These are phyloP conservation scores for Chloroclystis v-ata DNA, from an alignment of 2,888 invertebrate species.

Conservation along the genomic window DNA sequence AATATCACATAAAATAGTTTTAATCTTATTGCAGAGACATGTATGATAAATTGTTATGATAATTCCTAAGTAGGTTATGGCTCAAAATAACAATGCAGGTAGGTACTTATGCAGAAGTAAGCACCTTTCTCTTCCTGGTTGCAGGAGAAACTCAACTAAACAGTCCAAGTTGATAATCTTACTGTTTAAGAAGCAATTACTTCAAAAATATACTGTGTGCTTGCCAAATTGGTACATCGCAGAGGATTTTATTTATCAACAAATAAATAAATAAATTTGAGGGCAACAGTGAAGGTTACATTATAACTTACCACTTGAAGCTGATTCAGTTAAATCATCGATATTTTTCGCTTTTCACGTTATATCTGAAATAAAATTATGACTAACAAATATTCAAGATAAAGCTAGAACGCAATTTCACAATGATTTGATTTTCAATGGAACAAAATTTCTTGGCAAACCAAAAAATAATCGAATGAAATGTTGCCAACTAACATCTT, in stretches of 20 bases:
- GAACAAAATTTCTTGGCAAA: conserved; percentile 13
- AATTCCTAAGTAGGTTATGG: conserved; percentile 51
- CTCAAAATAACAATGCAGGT: conserved; percentile 34
- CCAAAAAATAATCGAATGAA: conserved; percentile 19
- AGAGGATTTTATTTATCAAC: conserved; percentile 14
- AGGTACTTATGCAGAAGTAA: conserved; percentile 28
- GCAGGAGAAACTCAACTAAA: conserved; percentile 9
- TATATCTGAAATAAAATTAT: conserved; percentile 13
- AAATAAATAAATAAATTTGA: conserved; percentile 42
- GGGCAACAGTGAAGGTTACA: conserved; percentile 56
- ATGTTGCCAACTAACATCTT: conserved; percentile 24
- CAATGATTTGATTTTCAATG: conserved; percentile 31
- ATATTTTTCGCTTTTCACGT: conserved; percentile 27
- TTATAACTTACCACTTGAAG: conserved; percentile 42
- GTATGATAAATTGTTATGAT: conserved; percentile 4
- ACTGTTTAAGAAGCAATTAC: no score
- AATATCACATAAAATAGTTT: no score
- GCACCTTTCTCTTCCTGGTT: conserved; percentile 54
- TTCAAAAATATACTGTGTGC: not conserved
- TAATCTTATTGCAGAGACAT: no score
- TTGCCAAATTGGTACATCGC: not conserved
- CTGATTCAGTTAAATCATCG: conserved; percentile 42
- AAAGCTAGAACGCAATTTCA: conserved; percentile 29
- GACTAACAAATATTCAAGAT: conserved; percentile 14
- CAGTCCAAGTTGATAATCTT: no score